Conservation (phyloP, 2,797 vertebrate species). For the Trachops cirrhosus region DNA sequence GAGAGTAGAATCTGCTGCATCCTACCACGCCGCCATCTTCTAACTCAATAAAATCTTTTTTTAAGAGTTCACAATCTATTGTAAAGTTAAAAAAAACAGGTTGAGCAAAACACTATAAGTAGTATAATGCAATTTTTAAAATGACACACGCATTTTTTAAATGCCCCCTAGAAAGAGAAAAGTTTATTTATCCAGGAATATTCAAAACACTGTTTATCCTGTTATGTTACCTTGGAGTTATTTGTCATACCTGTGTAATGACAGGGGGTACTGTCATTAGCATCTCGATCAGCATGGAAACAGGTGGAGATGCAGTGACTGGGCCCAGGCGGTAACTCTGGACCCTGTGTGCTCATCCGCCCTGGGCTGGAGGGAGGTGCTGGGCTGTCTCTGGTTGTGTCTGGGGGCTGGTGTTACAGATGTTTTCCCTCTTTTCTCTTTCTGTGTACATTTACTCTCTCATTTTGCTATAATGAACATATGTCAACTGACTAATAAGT, state of each 20-base stretch:
- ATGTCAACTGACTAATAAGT: not conserved
- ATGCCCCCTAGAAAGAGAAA: not conserved
- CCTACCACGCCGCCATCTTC: no score
- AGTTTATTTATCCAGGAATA: not conserved
- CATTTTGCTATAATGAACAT: not conserved
- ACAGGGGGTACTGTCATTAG: accelerated
- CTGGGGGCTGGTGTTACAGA: not conserved
- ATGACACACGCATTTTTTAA: not conserved
- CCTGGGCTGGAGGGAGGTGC: not conserved
- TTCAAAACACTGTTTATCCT: not conserved
- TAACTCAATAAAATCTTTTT: no score
- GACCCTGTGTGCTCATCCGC: accelerated
- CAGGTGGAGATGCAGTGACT: not conserved
- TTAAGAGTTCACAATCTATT: not conserved
- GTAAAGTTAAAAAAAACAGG: not conserved
- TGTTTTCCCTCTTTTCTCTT: no score
- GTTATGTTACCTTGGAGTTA: not conserved
- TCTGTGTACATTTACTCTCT: not conserved
- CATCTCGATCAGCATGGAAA: not conserved
- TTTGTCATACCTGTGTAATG: accelerated
- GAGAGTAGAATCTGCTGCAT: no score
- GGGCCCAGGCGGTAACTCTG: not conserved
- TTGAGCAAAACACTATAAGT: not conserved
- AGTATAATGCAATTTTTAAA: not conserved
- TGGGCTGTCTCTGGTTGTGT: accelerated